phyloP scores from a whole-genome alignment of 2,113 vertebrate genomes.

The Ammodytes marinus region DNA sequence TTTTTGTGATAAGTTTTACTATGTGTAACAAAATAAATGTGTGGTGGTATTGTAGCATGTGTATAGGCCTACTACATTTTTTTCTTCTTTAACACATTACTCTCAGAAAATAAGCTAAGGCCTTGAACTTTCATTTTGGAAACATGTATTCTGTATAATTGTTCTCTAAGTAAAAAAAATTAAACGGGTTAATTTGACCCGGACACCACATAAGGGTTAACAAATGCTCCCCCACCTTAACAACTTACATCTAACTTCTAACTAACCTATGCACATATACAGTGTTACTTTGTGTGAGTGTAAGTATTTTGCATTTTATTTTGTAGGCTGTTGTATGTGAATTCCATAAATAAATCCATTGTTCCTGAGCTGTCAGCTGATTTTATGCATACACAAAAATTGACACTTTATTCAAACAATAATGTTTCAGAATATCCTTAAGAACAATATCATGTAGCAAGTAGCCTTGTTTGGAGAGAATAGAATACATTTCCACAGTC shows the following conservation, averaged over 20 bases:
- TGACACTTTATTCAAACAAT: not conserved
- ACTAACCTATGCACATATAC: no score
- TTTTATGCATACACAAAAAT: not conserved
- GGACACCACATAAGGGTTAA: slow-evolving; percentile 6
- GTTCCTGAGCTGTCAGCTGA: not conserved
- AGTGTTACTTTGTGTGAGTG: no score
- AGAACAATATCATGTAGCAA: slow-evolving; percentile 4
- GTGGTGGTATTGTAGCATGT: no score
- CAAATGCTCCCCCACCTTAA: not conserved
- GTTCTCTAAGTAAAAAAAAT: no score
- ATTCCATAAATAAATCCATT: not conserved
- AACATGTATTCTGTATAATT: no score
- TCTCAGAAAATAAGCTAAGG: no score
- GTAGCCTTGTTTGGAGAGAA: not conserved
- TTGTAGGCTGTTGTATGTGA: not conserved
- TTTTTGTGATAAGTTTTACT: no score
- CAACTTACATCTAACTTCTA: not conserved
- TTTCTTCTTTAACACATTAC: no score
- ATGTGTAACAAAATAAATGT: no score
- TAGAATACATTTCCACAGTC: slow-evolving; percentile 51
- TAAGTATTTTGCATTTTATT: not conserved
- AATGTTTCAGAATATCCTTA: not conserved
- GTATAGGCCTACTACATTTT: no score
- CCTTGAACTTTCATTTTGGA: no score
- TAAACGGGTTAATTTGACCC: not conserved